Evolutionary conservation across 2,113 vertebrate genomes (phyloP), one percentile per base, ranked within the genome.

Genomic region (Cyphomyrus discorhynchus): DNA sequence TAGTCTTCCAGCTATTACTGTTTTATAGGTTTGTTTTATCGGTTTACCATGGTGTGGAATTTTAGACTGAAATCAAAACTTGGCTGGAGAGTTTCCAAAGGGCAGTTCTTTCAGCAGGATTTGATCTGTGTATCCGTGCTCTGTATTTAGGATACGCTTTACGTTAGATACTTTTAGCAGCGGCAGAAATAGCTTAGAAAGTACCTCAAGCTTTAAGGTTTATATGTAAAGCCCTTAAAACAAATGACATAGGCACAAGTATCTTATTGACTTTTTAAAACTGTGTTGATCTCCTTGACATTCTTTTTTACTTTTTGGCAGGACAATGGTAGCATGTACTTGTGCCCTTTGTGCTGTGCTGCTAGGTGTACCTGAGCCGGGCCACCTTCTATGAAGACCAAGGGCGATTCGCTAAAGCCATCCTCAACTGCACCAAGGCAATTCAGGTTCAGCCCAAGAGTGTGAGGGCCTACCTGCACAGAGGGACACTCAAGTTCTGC

Each of bases 401-500:
- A 91, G 94, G 95, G 6, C 95, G 95, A 92, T 96, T 95, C 50
- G 94, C 95, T 5, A 97, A 96, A 91, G 97, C 95, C 89, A 96
- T 97, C 89, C 92, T 96, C 90, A 97, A 95, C 91, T 97, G 96
- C 93, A 96, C 94, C 0, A 95, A 96, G 87, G 96, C 95, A 2
- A 94, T 97, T 85, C 95, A 89, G 93, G 93, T 97, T 91, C 92
- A 95, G 91, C 96, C 95, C 17, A 91, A 90, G 9, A 96, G 95
- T 49, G 92, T 93, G 47, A 94, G 88, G 91, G 96, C 94, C 56
- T 95, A 95, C 86, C 92, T 96, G 70, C 97, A 94, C 89, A 93
- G 95, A 95, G 97, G 96, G 88, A 94, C 94, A 91, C 92, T 97
- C 88, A 97, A 97, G 91, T 96, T 94, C 92, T 93, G 94, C 90